Evolutionary conservation across 2,113 vertebrate genomes (phyloP), one percentile per base, ranked within the genome.

Genomic region (Psettodes erumei): DNA sequence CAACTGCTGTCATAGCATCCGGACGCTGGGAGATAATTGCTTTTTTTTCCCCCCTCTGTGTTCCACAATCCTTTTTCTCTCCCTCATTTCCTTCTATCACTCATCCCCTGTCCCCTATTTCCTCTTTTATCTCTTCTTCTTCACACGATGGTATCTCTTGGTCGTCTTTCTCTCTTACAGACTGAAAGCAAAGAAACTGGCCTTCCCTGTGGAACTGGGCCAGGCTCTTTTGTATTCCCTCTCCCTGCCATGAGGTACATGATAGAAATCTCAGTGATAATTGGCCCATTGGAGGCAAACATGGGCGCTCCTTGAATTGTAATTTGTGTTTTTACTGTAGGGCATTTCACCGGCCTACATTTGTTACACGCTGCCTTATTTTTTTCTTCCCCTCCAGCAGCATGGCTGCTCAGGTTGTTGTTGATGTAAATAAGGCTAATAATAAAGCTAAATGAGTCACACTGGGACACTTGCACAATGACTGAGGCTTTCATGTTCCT

Each of bases 21-120:
- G 71, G 64, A 89, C 77, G 47, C 77, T 64, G 56, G 0, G 8
- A 87, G 85, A 91, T 92, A 91, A 92, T 92, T 89, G 84, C 81
- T 84, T 81, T 82, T 74, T 53, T 8, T 23, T 27, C 28, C 18
- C 10, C 71, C 88, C 65, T 63, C 75, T 67, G 56, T 69, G 59
- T 85, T 66, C 37, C 32, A 58, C 66, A 55, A 32, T 75, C 59
- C 51, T 53, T 47, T 69, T 25, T 60, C 43, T 45, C 71, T 64
- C 54, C 15, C 45, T 87, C 74, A 87, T 92, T 88, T 90, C 80
- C 85, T 70, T 71, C 79, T 33, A 63, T 82, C 86, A 85, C 48
- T 86, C 87, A 77, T 82, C 37, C 27, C 30, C 58, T 11, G 2
- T 77, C 73, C 61, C 86, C 48, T 35, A 16, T 59, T 33, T 64